Conservation (phyloP, 2,113 vertebrate genomes). For the Silurus meridionalis region DNA sequence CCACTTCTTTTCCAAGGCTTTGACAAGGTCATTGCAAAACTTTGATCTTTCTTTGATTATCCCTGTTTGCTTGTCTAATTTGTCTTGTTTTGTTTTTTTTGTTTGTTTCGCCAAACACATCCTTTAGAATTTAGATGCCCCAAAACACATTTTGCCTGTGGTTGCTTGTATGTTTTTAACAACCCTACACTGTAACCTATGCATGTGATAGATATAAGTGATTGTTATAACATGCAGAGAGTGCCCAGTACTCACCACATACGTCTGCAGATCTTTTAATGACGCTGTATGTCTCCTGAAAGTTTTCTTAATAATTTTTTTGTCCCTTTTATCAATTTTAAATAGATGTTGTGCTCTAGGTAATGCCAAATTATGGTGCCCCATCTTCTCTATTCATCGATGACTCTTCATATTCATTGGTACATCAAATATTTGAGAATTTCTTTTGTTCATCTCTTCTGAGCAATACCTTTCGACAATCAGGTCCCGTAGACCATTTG, state of each 20-base stretch:
- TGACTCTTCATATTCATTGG: neutral
- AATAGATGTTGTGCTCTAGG: neutral
- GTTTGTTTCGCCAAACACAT: neutral
- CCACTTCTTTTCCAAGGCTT: neutral
- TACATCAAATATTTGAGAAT: neutral
- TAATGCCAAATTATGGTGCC: neutral
- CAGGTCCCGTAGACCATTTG: neutral
- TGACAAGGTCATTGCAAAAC: neutral
- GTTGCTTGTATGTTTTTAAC: neutral
- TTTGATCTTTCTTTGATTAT: neutral
- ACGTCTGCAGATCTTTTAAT: neutral
- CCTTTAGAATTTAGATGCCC: neutral
- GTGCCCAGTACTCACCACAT: neutral
- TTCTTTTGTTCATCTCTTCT: neutral
- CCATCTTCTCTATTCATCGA: neutral
- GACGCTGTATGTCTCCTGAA: neutral
- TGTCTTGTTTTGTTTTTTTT: neutral
- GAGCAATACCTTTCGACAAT: neutral
- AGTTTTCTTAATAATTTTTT: neutral
- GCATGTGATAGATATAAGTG: neutral
- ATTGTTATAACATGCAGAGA: neutral
- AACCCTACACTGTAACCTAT: neutral
- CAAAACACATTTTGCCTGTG: neutral
- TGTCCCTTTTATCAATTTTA: neutral
- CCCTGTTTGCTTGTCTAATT: neutral